Percentiles rank a stretch among this genome's conserved stretches.
These are phyloP conservation scores for Sula dactylatra DNA, from an alignment of 2,113 vertebrate genomes.

Conservation along the genomic window DNA sequence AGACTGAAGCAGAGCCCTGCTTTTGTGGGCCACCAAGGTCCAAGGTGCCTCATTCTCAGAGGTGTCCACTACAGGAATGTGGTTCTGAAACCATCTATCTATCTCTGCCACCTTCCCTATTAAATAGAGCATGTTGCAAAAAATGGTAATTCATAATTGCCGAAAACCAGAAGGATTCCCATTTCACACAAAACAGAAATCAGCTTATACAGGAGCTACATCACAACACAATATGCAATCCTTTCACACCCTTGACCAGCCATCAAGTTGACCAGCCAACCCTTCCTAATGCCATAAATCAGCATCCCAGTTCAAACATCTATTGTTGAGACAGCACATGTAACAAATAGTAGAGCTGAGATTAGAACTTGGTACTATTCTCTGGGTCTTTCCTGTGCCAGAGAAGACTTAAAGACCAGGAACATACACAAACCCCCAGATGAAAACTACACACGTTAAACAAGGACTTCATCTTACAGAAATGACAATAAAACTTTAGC, in stretches of 20 bases:
- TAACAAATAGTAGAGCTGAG: background rate
- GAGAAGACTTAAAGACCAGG: background rate
- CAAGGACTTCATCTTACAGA: background rate
- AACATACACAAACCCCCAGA: background rate
- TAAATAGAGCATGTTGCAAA: background rate
- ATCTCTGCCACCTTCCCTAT: background rate
- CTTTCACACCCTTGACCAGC: background rate
- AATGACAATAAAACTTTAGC: background rate
- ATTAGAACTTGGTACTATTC: background rate
- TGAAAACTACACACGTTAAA: background rate
- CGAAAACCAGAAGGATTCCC: background rate
- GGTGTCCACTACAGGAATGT: no score
- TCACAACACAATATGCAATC: background rate
- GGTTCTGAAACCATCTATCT: no score
- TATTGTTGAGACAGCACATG: background rate
- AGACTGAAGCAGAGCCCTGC: no score
- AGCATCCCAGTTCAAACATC: background rate
- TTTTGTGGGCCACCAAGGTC: no score
- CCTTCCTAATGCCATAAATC: background rate
- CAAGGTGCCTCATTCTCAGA: no score
- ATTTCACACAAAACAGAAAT: background rate
- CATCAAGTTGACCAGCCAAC: background rate
- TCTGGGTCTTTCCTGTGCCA: background rate
- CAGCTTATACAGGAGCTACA: background rate
- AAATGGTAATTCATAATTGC: background rate